phyloP scores from a whole-genome alignment of 1,140 invertebrate genomes.

The Papilio xuthus region DNA sequence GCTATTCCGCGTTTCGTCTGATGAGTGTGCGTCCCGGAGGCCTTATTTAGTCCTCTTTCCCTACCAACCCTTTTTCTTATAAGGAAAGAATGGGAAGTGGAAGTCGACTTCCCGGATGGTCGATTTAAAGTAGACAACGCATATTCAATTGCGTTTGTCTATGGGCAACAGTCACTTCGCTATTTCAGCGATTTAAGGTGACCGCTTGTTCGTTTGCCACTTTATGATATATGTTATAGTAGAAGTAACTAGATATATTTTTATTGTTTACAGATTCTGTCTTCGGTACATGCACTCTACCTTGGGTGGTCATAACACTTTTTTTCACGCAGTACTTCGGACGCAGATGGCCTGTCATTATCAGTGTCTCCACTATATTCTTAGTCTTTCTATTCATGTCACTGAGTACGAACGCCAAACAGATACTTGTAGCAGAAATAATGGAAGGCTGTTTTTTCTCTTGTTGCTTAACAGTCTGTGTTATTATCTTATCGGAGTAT shows the following conservation, averaged over 20 bases:
- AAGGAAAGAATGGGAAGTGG: too few relatives aligned
- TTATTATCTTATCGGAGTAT: conserved; percentile 53
- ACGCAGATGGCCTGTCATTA: conserved; percentile 45
- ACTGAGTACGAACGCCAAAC: conserved; percentile 43
- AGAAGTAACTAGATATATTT: not conserved
- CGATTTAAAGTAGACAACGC: too few relatives aligned
- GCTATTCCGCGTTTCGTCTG: too few relatives aligned
- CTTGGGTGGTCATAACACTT: not conserved
- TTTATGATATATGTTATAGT: too few relatives aligned
- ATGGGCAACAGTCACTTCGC: too few relatives aligned
- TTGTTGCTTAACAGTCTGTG: conserved; percentile 39
- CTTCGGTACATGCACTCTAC: not conserved
- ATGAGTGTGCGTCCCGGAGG: too few relatives aligned
- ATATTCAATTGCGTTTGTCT: too few relatives aligned
- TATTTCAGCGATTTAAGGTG: too few relatives aligned
- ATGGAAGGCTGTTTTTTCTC: conserved; percentile 42
- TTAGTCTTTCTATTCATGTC: conserved; percentile 47
- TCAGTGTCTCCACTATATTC: conserved; percentile 41
- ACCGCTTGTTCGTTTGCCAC: too few relatives aligned
- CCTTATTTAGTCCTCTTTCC: too few relatives aligned
- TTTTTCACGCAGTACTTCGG: conserved; percentile 44
- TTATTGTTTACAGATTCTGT: conserved; percentile 11
- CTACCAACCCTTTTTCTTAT: too few relatives aligned
- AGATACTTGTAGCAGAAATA: conserved; percentile 51
- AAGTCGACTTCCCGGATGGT: too few relatives aligned